A percentile compares a stretch with the other conserved stretches of the same genome.
These are phyloP conservation scores for Epizoanthus ramosus DNA, from an alignment of 92 coral and sea anemone genomes.

Conservation along the genomic window DNA sequence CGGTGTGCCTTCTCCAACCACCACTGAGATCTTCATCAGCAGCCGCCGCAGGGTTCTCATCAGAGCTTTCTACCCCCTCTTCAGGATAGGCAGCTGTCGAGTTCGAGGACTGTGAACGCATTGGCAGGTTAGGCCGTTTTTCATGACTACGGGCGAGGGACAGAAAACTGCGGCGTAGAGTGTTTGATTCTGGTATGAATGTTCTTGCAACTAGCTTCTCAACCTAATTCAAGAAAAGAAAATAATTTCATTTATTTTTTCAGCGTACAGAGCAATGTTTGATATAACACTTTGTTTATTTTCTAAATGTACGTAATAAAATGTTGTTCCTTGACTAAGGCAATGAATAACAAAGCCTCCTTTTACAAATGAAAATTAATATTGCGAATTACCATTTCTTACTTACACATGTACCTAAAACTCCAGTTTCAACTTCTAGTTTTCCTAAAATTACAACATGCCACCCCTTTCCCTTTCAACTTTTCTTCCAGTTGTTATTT, in stretches of 20 bases:
- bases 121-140: slow-evolving; percentile 54
- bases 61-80: slow-evolving; percentile 90
- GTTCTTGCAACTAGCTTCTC: slow-evolving; percentile 92
- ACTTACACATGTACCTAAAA: no score
- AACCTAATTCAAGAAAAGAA: slow-evolving; percentile 53
- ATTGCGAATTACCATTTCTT: no score
- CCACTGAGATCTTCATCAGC: slow-evolving; percentile 77
- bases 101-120: slow-evolving; percentile 62
- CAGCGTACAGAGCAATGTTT: no score
- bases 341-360: no score
- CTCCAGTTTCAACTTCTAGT: no score
- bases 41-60: slow-evolving; percentile 70
- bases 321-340: no score
- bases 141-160: slow-evolving; percentile 79
- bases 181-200: slow-evolving; percentile 91
- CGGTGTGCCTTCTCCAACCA: slow-evolving; percentile 95
- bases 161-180: slow-evolving; percentile 92
- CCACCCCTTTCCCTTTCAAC: no score
- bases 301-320: no score
- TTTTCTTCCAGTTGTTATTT: no score
- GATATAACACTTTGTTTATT: no score
- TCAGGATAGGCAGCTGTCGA: slow-evolving; percentile 85
- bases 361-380: no score
- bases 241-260: not conserved
- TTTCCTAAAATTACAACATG: no score